A percentile compares a stretch with the other conserved stretches of the same genome.
Evolutionary conservation across 2,888 invertebrate species (phyloP).

Genomic region (Lutraria lutraria): DNA sequence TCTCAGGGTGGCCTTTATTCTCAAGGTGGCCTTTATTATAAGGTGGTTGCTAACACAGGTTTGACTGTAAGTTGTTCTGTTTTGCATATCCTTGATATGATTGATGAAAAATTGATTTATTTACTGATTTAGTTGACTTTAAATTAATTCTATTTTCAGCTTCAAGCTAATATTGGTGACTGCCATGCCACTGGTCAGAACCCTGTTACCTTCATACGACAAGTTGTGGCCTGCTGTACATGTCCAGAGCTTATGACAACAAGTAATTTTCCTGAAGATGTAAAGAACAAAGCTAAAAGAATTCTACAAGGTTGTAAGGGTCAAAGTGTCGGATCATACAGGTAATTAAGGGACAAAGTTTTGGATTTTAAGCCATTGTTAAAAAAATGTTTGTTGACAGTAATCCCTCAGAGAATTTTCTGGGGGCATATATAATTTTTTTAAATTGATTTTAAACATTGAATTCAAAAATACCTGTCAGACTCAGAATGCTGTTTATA

Average conservation of each 20-base stretch:
- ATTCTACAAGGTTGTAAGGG: conserved; percentile 92
- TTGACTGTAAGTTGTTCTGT: too few species aligned
- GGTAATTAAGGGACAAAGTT: conserved; percentile 54
- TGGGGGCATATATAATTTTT: too few species aligned
- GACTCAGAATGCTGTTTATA: too few species aligned
- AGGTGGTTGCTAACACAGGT: too few species aligned
- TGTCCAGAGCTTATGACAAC: conserved; percentile 91
- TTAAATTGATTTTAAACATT: too few species aligned
- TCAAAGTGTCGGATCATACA: conserved; percentile 89
- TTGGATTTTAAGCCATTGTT: neutral
- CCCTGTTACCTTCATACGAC: conserved; percentile 98
- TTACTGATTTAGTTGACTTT: neutral
- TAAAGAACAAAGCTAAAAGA: conserved; percentile 90
- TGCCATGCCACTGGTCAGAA: conserved; percentile 98
- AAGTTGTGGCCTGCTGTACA: conserved; percentile 93
- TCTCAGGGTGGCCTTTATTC: too few species aligned
- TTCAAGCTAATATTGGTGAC: conserved; percentile 97
- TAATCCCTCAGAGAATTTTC: too few species aligned
- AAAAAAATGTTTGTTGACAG: too few species aligned
- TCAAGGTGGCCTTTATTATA: too few species aligned
- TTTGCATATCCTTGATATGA: too few species aligned
- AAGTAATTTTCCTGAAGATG: conserved; percentile 93
- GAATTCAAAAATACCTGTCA: too few species aligned
- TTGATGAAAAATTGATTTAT: neutral
- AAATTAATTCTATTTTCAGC: conserved; percentile 41